Base-by-base conservation (phyloP, 2,113 vertebrate species). In the Tamias sibiricus region DNA sequence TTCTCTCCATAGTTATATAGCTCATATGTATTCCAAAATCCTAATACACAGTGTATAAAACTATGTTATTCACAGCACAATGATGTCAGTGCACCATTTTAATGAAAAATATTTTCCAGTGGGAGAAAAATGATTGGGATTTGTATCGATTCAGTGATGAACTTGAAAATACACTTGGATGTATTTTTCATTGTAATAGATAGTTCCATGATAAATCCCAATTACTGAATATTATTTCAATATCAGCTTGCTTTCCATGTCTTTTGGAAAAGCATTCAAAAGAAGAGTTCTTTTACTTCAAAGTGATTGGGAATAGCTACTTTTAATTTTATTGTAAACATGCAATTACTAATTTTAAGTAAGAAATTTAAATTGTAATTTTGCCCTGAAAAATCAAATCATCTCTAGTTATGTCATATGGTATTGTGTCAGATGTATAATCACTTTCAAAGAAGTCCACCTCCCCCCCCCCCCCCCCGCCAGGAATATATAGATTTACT, bases 391-490 rank as follows among this genome's bases (percentile, higher is more conserved):
- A 17, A 87, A 52, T 4, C 24, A 81, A 72, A 6, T 93, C 32
- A 83, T 37, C 35, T 87, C 17, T 52, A 35, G 30, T 12, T n/a
- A 52, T 6, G n/a, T 44, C 9, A 28, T 40, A 75, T 40, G 75
- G 14, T 32, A 84, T 14, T 64, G 6, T 94, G 24, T 90, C 47
- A 89, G 2, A 66, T 35, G 9, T 28, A 4, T 35, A 77, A 76
- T 77, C 24, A 76, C 35, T 93, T 96, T 28, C 49, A 93, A 96
- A 96, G 64, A 37, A 77, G 40, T 76, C 8, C 11, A 68, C 35
- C 40, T 74, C 62, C n/a, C n/a, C n/a, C n/a, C n/a, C n/a, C n/a
- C n/a, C n/a, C n/a, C n/a, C n/a, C n/a, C n/a, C n/a, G n/a, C n/a
- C n/a, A n/a, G n/a, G n/a, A n/a, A n/a, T n/a, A n/a, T n/a, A n/a